A percentile compares a stretch with the other conserved stretches of the same genome.
These are phyloP conservation scores for Phrynocephalus vlangalii DNA, from an alignment of 2,797 vertebrate genomes.

Conservation along the genomic window DNA sequence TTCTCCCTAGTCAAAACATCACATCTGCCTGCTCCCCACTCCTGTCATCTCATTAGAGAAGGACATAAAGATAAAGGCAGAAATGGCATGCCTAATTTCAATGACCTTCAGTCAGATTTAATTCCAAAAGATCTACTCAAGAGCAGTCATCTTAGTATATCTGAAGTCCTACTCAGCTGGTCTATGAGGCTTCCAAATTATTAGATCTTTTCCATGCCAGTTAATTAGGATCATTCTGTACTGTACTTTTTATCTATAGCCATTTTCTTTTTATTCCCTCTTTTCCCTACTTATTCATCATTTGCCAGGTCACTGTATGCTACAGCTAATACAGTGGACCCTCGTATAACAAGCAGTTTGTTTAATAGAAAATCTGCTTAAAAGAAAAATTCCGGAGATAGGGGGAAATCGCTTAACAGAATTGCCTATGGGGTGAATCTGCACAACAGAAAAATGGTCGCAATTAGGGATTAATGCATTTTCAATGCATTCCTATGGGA, in stretches of 20 bases:
- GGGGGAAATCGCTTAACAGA: too few species aligned
- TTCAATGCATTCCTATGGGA: too few species aligned
- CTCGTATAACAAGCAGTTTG: too few species aligned
- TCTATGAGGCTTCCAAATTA: conserved; percentile 41
- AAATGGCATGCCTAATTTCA: conserved; percentile 52
- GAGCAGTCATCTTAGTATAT: conserved; percentile 44
- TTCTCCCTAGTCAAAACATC: conserved; percentile 13
- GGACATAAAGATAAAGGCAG: conserved; percentile 49
- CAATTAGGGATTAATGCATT: too few species aligned
- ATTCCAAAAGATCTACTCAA: conserved; percentile 55
- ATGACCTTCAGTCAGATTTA: conserved; percentile 47
- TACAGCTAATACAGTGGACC: not conserved
- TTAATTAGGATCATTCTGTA: conserved; percentile 41
- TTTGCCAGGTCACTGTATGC: conserved; percentile 14
- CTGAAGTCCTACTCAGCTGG: conserved; percentile 30
- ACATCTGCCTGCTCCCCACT: conserved; percentile 49
- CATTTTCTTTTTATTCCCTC: conserved; percentile 1
- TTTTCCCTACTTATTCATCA: not conserved
- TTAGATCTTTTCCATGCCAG: not conserved
- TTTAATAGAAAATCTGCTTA: too few species aligned
- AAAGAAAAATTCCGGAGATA: too few species aligned
- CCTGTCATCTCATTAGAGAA: conserved; percentile 42
- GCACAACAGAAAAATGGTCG: too few species aligned
- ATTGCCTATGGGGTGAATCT: too few species aligned
- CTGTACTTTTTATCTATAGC: conserved; percentile 31